Percentiles rank a stretch among this genome's conserved stretches.
Conservation (phyloP, 2,797 vertebrate genomes). For the Pelobates cultripes region DNA sequence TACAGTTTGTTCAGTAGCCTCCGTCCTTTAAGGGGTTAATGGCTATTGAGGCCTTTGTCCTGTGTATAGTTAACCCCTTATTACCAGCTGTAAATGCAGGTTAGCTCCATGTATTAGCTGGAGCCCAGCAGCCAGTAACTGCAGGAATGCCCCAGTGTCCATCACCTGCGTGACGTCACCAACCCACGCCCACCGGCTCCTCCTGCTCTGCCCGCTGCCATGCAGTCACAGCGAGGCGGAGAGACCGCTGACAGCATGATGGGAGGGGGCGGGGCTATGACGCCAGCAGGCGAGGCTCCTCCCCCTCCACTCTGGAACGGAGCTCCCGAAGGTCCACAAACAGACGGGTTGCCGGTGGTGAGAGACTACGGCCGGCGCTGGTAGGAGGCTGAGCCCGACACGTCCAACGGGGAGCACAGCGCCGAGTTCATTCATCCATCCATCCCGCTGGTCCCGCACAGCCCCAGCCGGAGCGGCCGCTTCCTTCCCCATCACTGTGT, state of each 20-base stretch:
- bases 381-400: background rate
- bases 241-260: background rate
- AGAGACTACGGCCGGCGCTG: background rate
- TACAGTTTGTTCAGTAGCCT: too few species aligned
- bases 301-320: conserved; percentile 7
- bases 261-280: conserved; percentile 6
- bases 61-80: too few species aligned
- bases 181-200: too few species aligned
- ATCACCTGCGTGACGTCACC: too few species aligned
- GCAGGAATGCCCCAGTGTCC: too few species aligned
- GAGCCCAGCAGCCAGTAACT: too few species aligned
- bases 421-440: conserved; percentile 22
- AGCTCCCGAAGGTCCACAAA: background rate
- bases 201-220: too few species aligned
- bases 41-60: too few species aligned
- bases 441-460: background rate
- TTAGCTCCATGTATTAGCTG: background rate
- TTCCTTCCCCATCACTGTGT: background rate
- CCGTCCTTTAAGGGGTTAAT: too few species aligned
- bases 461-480: background rate
- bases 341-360: background rate
- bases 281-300: background rate
- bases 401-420: too few species aligned
- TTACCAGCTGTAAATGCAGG: too few species aligned
- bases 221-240: background rate